These are phyloP conservation scores for Prunella himalayana DNA, from an alignment of 2,113 vertebrate genomes.

Conservation along the genomic window DNA sequence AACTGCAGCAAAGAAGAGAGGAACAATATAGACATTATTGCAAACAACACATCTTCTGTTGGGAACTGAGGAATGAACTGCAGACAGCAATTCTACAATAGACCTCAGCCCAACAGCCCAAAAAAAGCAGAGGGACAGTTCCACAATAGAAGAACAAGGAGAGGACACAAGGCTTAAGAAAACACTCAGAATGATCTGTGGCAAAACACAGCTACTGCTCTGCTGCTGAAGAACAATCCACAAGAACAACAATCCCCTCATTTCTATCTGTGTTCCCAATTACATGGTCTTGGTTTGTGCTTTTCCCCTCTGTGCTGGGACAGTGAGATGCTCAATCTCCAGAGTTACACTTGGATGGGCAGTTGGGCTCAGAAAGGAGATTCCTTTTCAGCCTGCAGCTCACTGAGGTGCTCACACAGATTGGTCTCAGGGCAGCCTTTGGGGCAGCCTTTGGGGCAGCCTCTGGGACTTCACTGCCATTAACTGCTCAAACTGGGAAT, in stretches of 20 bases:
- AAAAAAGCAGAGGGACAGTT: background rate
- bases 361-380: background rate
- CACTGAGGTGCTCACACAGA: background rate
- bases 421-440: background rate
- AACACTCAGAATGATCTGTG: background rate
- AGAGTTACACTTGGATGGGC: background rate
- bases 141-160: background rate
- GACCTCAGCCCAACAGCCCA: background rate
- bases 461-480: background rate
- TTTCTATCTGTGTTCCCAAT: background rate
- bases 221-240: background rate
- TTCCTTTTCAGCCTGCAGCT: background rate
- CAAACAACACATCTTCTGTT: background rate
- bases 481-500: background rate
- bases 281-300: no score
- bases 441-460: background rate
- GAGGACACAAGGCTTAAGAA: background rate
- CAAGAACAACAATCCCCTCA: background rate
- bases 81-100: background rate
- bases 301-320: background rate
- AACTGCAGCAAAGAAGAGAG: background rate
- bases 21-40: background rate
- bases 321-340: background rate
- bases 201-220: background rate
- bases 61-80: background rate